Conservation (phyloP, 2,113 vertebrate genomes). For the Silurus meridionalis region DNA sequence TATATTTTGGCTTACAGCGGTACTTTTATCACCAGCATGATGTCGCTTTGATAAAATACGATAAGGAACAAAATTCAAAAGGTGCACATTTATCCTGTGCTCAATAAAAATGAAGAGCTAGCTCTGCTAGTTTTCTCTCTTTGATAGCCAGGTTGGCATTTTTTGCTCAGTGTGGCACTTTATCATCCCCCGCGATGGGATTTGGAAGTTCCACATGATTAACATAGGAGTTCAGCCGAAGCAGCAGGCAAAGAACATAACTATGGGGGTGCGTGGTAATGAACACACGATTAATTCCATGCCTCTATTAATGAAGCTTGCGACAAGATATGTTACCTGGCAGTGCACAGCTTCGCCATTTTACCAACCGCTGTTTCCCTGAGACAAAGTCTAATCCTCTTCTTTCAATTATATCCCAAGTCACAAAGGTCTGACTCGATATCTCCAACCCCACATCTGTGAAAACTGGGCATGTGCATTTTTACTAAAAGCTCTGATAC, state of each 20-base stretch:
- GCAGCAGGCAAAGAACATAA: background rate
- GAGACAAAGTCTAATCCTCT: background rate
- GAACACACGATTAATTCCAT: conserved; percentile 30
- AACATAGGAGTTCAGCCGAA: conserved; percentile 6
- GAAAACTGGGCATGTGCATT: background rate
- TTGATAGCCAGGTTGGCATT: background rate
- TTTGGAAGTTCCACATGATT: conserved; percentile 19
- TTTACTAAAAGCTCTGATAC: background rate
- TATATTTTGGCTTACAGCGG: background rate
- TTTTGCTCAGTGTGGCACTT: background rate
- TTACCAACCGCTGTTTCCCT: conserved; percentile 7
- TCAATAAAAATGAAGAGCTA: background rate
- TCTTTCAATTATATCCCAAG: conserved; percentile 21
- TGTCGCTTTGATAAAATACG: background rate
- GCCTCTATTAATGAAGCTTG: conserved; percentile 45
- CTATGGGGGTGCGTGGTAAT: background rate
- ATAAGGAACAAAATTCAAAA: background rate
- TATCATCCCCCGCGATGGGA: background rate
- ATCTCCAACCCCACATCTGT: conserved; percentile 1
- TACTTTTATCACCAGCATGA: background rate
- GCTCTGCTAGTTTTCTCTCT: background rate
- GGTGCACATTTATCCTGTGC: background rate
- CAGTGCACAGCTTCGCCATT: background rate
- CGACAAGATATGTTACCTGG: conserved; percentile 19
- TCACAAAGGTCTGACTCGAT: background rate